Percentiles rank a stretch among this genome's conserved stretches.
Evolutionary conservation across 2,797 vertebrate species (phyloP).

Genomic region (Kryptopterus vitreolus): DNA sequence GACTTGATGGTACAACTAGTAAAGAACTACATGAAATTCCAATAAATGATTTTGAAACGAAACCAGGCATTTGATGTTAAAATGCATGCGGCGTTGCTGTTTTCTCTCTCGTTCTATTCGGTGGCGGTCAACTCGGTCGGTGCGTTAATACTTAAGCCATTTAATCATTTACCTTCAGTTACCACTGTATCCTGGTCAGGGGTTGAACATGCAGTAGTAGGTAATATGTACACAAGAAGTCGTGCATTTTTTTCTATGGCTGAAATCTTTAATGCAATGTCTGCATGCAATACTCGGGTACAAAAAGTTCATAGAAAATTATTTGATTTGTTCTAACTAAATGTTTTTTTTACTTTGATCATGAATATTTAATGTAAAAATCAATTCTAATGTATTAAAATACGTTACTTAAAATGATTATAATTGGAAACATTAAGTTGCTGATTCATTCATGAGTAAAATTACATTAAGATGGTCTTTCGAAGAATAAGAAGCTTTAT

Average conservation of each 20-base stretch:
- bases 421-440: background rate
- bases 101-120: background rate
- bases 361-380: background rate
- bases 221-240: background rate
- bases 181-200: background rate
- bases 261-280: background rate
- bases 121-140: background rate
- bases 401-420: background rate
- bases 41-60: conserved; percentile 4
- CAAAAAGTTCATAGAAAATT: background rate
- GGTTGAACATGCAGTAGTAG: background rate
- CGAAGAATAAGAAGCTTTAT: background rate
- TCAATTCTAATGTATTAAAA: background rate
- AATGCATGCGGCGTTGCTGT: background rate
- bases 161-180: background rate
- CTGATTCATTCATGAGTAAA: background rate
- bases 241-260: background rate
- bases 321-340: background rate
- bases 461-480: background rate
- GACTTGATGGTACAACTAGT: background rate
- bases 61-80: background rate
- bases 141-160: background rate
- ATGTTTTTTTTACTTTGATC: background rate
- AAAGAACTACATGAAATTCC: background rate
- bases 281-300: background rate